Base-by-base conservation (phyloP, 2,797 vertebrate genomes). In the Neoniphon sammara region DNA sequence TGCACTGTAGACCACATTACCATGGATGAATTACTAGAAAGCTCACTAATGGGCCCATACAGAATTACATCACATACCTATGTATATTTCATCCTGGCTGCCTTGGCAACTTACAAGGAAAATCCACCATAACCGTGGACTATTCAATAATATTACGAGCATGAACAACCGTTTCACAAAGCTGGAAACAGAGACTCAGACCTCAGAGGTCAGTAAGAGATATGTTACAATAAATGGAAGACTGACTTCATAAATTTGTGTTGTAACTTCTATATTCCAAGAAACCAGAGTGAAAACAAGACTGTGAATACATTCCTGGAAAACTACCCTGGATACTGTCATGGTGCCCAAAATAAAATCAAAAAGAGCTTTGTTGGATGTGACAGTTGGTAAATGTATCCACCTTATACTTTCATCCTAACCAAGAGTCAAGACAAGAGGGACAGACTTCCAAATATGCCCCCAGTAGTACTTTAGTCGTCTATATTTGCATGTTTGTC, bases 321-420 rank as follows among this genome's bases (percentile, higher is more conserved):
- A 88, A 87, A 68, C 68, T 47, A 50, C 66, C 72, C 60, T 73
- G 80, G 75, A 85, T 66, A 77, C 79, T 57, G 67, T 72, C 47
- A 70, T 50, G 75, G 70, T 56, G 71, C 68, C 64, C 46, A 65
- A 62, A 82, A 77, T 36, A 73, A 61, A 75, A 71, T 77, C 49
- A 78, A 59, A 70, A 12, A 63, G 52, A 44, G 54, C 60, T 65
- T 23, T 56, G 81, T 87, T 87, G 87, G 80, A 81, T 88, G 85
- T 75, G 83, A 68, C 61, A 70, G 82, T 78, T 53, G 23, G 78
- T 80, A 83, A 84, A 84, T 25, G 63, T 58, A 58, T 81, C 73
- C 54, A 84, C 61, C 49, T 71, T 70, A 70, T 56, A 70, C 65
- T 65, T 71, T 77, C 52, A 62, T 81, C 59, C 78, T 68, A 73